Conservation (phyloP, 2,888 invertebrate species). For the Thyatira batis region DNA sequence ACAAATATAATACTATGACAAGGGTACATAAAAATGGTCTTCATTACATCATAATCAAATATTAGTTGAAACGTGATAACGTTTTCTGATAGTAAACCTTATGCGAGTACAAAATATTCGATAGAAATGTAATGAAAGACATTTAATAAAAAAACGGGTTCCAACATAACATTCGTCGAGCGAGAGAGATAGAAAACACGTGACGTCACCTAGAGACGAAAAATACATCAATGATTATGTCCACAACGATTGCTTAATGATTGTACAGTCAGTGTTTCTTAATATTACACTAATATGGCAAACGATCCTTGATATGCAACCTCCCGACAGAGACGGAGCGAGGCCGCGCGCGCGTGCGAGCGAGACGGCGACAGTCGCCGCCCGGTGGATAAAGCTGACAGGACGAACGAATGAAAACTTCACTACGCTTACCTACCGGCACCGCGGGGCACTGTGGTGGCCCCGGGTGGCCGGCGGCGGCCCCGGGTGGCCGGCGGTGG, state of each 20-base stretch:
- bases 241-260: slow-evolving; percentile 63
- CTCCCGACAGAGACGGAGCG: slow-evolving; percentile 36
- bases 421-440: slow-evolving; percentile 39
- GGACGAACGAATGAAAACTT: slow-evolving; percentile 49
- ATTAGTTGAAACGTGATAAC: no score
- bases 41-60: not conserved
- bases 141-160: not conserved
- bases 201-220: slow-evolving; percentile 43
- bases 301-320: slow-evolving; percentile 74
- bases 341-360: slow-evolving; percentile 38
- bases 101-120: not conserved
- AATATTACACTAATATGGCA: slow-evolving; percentile 76
- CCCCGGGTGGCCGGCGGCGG: slow-evolving; percentile 7
- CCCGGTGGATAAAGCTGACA: slow-evolving; percentile 18
- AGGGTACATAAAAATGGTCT: not conserved
- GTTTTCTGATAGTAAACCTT: no score
- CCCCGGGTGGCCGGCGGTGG: not conserved
- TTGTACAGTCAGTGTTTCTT: slow-evolving; percentile 52
- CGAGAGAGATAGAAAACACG: slow-evolving; percentile 44
- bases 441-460: no score
- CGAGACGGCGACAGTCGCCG: slow-evolving; percentile 38
- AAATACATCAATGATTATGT: slow-evolving; percentile 73
- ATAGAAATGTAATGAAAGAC: not conserved
- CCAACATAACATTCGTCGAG: slow-evolving; percentile 12
- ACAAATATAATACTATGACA: no score